phyloP scores from a whole-genome alignment of 2,888 invertebrate species.

The Lasioglossum malachurum region DNA sequence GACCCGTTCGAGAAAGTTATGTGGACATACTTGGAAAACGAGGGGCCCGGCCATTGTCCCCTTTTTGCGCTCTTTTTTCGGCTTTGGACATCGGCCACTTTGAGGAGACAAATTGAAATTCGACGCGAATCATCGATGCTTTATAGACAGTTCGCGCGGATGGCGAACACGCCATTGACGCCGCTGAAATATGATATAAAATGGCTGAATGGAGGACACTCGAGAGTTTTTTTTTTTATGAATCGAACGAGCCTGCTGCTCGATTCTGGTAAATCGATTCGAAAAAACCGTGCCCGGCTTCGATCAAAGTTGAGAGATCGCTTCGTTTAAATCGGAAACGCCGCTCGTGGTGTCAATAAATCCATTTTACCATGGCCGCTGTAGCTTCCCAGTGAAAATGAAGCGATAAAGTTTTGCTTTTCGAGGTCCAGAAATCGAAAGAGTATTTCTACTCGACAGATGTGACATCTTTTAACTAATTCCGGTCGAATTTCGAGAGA shows the following conservation, averaged over 20 bases:
- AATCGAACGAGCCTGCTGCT: background rate
- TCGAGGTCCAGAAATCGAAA: background rate
- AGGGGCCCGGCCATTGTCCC: background rate
- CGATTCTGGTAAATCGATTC: background rate
- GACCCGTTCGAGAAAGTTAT: background rate
- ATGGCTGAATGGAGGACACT: constrained; percentile 8
- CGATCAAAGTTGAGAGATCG: background rate
- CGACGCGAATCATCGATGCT: constrained; percentile 10
- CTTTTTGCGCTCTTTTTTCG: background rate
- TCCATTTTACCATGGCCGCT: background rate
- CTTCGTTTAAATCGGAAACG: background rate
- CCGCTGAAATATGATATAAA: background rate
- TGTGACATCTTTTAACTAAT: background rate
- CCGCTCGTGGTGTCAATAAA: background rate
- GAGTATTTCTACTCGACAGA: background rate
- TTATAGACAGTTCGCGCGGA: constrained; percentile 4
- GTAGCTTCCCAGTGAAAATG: background rate
- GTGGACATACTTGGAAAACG: background rate
- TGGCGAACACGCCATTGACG: background rate
- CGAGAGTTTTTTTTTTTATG: constrained; percentile 12
- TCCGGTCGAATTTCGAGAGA: too few species aligned
- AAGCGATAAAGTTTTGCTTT: background rate
- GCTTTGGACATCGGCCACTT: background rate
- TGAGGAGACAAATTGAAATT: constrained; percentile 1
- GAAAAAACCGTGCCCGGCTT: background rate